Conservation (phyloP, 2,113 vertebrate species). For the Phoxinus phoxinus region DNA sequence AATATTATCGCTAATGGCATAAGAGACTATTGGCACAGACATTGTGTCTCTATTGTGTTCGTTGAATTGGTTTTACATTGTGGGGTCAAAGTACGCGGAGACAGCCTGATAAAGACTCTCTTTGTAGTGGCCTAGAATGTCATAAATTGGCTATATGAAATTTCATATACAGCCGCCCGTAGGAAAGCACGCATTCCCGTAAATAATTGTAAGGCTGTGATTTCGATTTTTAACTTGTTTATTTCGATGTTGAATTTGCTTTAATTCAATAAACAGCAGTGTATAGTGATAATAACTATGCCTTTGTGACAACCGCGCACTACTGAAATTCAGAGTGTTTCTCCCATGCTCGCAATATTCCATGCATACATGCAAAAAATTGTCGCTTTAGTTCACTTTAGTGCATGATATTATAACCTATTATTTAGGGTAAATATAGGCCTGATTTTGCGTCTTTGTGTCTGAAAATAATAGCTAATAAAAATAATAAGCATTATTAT, state of each 20-base stretch:
- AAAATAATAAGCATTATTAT: too few relatives aligned
- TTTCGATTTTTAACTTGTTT: neutral
- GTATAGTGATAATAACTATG: neutral
- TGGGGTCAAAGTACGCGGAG: conserved; percentile 20
- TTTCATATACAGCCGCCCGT: neutral
- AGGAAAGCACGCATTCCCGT: neutral
- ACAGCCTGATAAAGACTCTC: conserved; percentile 21
- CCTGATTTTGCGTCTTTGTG: neutral
- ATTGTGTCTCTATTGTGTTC: conserved; percentile 24
- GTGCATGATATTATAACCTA: too few relatives aligned
- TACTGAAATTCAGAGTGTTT: neutral
- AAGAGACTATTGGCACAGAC: neutral
- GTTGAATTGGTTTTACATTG: conserved; percentile 30
- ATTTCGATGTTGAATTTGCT: neutral
- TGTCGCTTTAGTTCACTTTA: neutral
- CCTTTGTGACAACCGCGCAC: neutral
- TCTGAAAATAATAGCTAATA: too few relatives aligned
- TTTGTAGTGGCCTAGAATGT: conserved; percentile 10
- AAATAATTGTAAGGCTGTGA: neutral
- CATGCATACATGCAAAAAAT: neutral
- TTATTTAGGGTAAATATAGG: neutral
- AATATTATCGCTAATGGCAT: neutral
- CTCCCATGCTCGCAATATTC: conserved; percentile 41
- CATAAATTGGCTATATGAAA: neutral
- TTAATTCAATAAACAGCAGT: neutral